Conservation (phyloP, 1,140 invertebrate species). For the Macrobrachium nipponense region DNA sequence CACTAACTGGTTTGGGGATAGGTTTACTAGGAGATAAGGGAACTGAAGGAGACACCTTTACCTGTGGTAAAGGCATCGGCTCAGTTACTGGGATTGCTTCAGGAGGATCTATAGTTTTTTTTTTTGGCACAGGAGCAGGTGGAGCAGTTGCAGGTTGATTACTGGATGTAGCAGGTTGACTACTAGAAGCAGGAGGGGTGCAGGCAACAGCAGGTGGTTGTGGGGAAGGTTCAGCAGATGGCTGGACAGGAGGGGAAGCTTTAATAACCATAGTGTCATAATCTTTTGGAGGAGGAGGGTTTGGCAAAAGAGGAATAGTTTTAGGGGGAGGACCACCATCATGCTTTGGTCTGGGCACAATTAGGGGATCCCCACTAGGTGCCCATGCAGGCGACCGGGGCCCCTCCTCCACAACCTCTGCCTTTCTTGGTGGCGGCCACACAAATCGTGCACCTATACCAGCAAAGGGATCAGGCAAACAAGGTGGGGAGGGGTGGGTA, state of each 20-base stretch:
- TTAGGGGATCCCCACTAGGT: conserved; percentile 49
- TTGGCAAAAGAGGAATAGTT: conserved; percentile 61
- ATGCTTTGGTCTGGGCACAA: conserved; percentile 53
- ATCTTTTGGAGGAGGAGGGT: conserved; percentile 63
- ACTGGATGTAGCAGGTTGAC: conserved; percentile 13
- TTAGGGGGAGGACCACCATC: conserved; percentile 59
- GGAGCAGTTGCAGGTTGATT: conserved; percentile 49
- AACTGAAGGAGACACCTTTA: conserved; percentile 46
- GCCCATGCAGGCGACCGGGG: conserved; percentile 56
- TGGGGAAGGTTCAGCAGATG: conserved; percentile 46
- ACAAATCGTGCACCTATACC: conserved; percentile 48
- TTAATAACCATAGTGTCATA: conserved; percentile 62
- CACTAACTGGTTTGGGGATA: conserved; percentile 16
- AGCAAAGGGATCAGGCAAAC: not conserved
- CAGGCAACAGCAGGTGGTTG: conserved; percentile 55
- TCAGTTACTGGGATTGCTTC: conserved; percentile 40
- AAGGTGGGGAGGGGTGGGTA: conserved; percentile 11
- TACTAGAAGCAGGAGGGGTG: conserved; percentile 64
- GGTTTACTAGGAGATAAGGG: not conserved
- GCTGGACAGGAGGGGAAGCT: conserved; percentile 42
- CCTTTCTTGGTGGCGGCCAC: conserved; percentile 58
- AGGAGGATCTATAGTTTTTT: conserved; percentile 42
- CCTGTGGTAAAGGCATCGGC: conserved; percentile 59
- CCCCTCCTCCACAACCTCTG: conserved; percentile 50
- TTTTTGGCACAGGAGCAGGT: conserved; percentile 45